A percentile compares a stretch with the other conserved stretches of the same genome.
These are phyloP conservation scores for Tenrec ecaudatus DNA, from an alignment of 2,113 vertebrate genomes.

Conservation along the genomic window DNA sequence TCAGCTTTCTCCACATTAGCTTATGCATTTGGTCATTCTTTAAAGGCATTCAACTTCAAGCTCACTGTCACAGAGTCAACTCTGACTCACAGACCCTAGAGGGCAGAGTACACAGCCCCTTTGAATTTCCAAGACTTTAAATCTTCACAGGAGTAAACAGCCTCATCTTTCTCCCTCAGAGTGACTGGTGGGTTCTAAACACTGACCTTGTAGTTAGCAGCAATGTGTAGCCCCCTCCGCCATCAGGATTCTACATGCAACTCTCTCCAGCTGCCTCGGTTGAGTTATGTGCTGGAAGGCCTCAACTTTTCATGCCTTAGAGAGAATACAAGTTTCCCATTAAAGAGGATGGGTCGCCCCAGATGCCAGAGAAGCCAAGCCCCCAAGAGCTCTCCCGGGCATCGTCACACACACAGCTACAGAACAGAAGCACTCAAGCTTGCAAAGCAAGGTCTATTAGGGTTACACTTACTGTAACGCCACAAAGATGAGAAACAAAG, in stretches of 20 bases:
- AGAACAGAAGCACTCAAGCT: slow-evolving; percentile 19
- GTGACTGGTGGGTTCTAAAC: no score
- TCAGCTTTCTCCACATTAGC: no score
- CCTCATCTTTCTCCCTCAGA: no score
- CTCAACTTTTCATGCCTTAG: neutral
- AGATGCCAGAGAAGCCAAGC: neutral
- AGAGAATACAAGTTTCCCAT: neutral
- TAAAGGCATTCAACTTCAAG: no score
- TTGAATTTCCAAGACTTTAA: no score
- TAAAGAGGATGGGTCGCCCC: slow-evolving; percentile 12
- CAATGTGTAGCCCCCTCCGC: no score
- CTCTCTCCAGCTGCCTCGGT: slow-evolving; percentile 29
- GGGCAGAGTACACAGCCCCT: no score
- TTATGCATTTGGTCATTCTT: no score
- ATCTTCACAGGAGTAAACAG: no score
- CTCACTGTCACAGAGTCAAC: no score
- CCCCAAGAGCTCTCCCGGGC: neutral
- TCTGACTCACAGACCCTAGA: no score
- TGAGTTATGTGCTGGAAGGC: neutral
- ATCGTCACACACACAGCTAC: neutral
- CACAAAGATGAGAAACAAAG: neutral
- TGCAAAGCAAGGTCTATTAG: slow-evolving; percentile 50
- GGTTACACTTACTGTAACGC: neutral
- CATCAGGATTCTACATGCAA: neutral
- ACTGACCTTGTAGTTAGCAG: no score